Evolutionary conservation across 2,797 vertebrate species (phyloP).

Genomic region (Ficedula albicollis): DNA sequence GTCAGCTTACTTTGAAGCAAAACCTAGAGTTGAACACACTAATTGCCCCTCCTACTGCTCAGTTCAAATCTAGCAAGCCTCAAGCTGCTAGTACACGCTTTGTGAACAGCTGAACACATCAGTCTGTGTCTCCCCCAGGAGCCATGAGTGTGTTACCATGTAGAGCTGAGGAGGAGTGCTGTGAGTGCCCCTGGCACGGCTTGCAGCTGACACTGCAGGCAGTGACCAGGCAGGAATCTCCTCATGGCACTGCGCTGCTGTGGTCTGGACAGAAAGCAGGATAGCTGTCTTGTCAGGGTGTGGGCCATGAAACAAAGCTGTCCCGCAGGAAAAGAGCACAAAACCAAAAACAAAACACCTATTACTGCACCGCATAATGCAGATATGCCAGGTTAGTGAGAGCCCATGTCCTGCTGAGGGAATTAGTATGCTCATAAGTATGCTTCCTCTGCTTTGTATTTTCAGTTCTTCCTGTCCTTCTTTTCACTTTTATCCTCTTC

Average conservation of each 20-base stretch:
- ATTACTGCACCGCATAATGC: background rate
- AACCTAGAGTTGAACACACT: background rate
- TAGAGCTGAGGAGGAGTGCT: background rate
- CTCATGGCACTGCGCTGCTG: fast-evolving
- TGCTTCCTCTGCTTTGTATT: background rate
- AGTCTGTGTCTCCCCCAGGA: background rate
- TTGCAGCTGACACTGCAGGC: background rate
- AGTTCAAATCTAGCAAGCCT: background rate
- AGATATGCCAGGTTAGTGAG: background rate
- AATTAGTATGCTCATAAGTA: background rate
- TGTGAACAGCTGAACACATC: background rate
- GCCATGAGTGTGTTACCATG: background rate
- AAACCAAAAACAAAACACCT: background rate
- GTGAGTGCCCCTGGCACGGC: background rate
- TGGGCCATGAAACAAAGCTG: background rate
- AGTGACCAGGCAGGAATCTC: background rate
- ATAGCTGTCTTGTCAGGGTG: background rate
- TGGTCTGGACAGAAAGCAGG: background rate
- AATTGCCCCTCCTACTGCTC: background rate
- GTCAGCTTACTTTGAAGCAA: background rate
- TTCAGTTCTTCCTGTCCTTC: background rate
- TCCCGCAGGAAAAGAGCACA: background rate
- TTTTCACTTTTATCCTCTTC: background rate
- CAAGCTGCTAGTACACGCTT: background rate
- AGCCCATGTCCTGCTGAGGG: background rate